A percentile compares a stretch with the other conserved stretches of the same genome.
Conservation (phyloP, 2,888 invertebrate species). For the Dicranocentrus wangi region DNA sequence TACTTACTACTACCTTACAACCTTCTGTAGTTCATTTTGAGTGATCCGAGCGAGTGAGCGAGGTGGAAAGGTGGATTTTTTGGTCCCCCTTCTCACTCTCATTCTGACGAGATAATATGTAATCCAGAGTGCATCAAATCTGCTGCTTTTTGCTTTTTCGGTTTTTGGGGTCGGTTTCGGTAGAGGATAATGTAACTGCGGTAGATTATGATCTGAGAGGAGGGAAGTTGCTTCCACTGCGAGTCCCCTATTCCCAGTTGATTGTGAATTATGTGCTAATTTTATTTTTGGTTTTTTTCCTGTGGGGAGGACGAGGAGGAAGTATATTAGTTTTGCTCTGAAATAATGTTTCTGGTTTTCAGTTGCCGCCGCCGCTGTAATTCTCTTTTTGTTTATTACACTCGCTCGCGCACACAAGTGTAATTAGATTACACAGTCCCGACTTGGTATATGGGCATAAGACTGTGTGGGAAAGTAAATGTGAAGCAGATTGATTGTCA, state of each 20-base stretch:
- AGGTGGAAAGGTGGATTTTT: too few relatives aligned
- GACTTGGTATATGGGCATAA: constrained; percentile 31
- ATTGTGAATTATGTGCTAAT: constrained; percentile 62
- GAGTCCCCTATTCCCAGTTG: constrained; percentile 28
- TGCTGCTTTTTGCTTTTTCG: neutral
- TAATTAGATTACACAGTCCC: constrained; percentile 55
- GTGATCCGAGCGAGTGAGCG: too few relatives aligned
- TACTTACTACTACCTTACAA: too few relatives aligned
- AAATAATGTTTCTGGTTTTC: neutral
- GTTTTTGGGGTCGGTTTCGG: too few relatives aligned
- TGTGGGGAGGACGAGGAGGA: neutral
- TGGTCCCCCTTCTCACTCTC: neutral
- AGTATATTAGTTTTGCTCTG: neutral
- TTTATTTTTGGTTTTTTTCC: constrained; percentile 44
- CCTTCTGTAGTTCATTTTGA: too few relatives aligned
- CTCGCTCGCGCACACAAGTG: constrained; percentile 42
- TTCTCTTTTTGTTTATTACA: constrained; percentile 49
- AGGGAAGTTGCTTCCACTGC: neutral
- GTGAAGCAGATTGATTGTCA: constrained; percentile 57
- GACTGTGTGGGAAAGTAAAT: constrained; percentile 43
- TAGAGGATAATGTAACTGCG: too few relatives aligned
- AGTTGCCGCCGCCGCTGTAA: neutral
- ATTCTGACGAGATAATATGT: constrained; percentile 1
- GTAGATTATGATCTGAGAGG: too few relatives aligned
- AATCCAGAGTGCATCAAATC: neutral